phyloP scores from a whole-genome alignment of 2,888 invertebrate species.

The Hipparchia sbordonii region DNA sequence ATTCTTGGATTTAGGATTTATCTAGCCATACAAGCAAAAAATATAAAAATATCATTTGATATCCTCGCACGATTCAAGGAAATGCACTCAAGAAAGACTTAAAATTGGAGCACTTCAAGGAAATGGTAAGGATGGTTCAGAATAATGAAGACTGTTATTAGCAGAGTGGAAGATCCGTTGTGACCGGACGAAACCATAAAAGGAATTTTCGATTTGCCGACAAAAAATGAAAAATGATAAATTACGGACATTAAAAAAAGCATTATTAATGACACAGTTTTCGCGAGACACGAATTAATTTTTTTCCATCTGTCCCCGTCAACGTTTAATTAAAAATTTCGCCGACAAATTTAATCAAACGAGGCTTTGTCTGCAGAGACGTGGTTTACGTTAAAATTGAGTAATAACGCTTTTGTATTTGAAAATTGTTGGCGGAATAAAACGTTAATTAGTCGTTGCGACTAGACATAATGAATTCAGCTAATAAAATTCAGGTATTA shows the following conservation, averaged over 20 bases:
- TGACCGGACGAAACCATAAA: too few species aligned
- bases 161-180: too few species aligned
- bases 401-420: slow-evolving; percentile 24
- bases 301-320: slow-evolving; percentile 33
- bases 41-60: too few species aligned
- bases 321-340: slow-evolving; percentile 49
- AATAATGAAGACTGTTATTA: too few species aligned
- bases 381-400: slow-evolving; percentile 13
- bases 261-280: slow-evolving; percentile 3
- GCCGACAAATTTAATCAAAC: slow-evolving; percentile 32
- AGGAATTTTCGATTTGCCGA: too few species aligned
- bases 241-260: neutral
- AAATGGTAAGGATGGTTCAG: too few species aligned
- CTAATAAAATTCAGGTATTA: neutral
- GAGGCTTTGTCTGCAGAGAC: slow-evolving; percentile 24
- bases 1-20: too few species aligned
- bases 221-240: neutral
- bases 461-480: neutral
- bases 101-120: too few species aligned
- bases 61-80: too few species aligned
- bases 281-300: slow-evolving; percentile 13
- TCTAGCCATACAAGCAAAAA: too few species aligned
- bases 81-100: too few species aligned
- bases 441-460: slow-evolving; percentile 10
- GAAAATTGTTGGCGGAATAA: slow-evolving; percentile 1